phyloP scores from a whole-genome alignment of 2,113 vertebrate genomes.

The Mastomys coucha region DNA sequence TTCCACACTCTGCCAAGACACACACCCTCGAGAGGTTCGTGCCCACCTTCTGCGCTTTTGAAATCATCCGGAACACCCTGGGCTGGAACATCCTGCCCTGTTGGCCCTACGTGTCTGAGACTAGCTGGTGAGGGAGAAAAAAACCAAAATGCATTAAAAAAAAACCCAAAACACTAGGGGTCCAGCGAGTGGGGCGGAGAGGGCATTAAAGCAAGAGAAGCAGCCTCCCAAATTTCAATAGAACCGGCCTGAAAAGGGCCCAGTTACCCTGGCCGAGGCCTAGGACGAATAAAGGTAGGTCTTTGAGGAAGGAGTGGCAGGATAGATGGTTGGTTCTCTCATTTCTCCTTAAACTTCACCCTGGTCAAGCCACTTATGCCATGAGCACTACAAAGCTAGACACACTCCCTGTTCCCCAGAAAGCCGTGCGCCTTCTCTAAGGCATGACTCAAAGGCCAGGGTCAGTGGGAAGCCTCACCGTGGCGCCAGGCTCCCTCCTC shows the following conservation, averaged over 20 bases:
- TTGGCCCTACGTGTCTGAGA: not conserved
- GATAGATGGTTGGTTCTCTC: not conserved
- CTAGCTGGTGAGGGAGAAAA: not conserved
- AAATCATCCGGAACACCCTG: constrained; percentile 13
- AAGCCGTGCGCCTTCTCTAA: not conserved
- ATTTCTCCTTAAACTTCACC: not conserved
- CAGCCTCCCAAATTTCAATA: not conserved
- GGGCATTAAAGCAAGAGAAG: not conserved
- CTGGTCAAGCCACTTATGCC: not conserved
- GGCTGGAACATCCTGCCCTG: constrained; percentile 41
- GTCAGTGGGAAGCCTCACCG: constrained; percentile 81
- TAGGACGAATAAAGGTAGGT: not conserved
- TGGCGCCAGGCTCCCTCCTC: constrained; percentile 80
- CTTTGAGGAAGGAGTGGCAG: not conserved
- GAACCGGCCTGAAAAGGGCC: not conserved
- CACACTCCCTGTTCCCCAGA: not conserved
- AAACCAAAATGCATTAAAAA: not conserved
- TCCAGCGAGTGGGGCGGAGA: no score
- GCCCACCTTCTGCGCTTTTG: not conserved
- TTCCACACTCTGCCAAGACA: not conserved
- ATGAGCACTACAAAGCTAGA: not conserved
- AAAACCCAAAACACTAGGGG: not conserved
- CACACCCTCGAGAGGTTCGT: constrained; percentile 43
- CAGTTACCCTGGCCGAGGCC: not conserved
- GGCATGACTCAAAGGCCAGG: not conserved